Evolutionary conservation across 1,140 invertebrate genomes (phyloP), one percentile per base, ranked within the genome.

Genomic region (Polyergus mexicanus): DNA sequence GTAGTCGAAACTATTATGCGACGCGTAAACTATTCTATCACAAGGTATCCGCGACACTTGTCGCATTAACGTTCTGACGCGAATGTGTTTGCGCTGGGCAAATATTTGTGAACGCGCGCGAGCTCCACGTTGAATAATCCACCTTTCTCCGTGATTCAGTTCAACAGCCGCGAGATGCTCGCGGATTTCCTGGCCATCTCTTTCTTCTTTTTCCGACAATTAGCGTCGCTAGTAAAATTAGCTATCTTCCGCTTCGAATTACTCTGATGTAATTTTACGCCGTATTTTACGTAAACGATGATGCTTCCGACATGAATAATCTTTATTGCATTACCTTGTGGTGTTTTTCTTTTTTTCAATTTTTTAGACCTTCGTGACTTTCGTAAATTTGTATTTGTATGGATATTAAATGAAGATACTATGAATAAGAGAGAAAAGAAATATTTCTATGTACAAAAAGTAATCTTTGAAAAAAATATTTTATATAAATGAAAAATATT

Each of bases 51-150:
- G 16, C 66, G 5, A 19, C 47, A 63, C 77, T 86, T 84, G 65
- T 71, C 62, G 54, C 51, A 87, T 91, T 86, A 90, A 44, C 83
- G 74, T 81, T 62, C 63, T 83, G 62, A 86, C 72, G 71, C 85
- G 86, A 85, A 89, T 85, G 13, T 71, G 66, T 88, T 83, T 84
- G 51, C 76, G 10, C 47, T 56, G 65, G 60, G 69, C 78, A 90
- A 88, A 89, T 86, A 63, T 87, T 88, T 86, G 60, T 86, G 54
- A 58, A n/a, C 35, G 32, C 32, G 32, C 32, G n/a, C 35, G 16
- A 60, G 5, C 16, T 51, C 71, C 7, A 32, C 3, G 25, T 47
- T 69, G 54, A 58, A 85, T 69, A 76, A 71, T 85, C 47, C 68
- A 22, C 47, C 54, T 41, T 56, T 25, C 38, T 60, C 25, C 28